Base-by-base conservation (phyloP, 1,140 invertebrate species). In the Papilio helenus region DNA sequence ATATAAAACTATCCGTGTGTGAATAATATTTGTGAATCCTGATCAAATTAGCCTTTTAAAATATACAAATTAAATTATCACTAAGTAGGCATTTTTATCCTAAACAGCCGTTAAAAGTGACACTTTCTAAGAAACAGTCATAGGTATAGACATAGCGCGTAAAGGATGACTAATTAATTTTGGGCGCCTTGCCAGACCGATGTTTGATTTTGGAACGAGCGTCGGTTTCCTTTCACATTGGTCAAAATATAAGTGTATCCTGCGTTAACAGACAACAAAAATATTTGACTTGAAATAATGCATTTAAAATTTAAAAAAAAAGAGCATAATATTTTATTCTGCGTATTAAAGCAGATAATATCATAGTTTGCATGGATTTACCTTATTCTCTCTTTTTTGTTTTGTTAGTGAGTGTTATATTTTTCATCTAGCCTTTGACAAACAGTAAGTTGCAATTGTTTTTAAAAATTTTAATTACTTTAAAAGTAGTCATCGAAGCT, bases 101-200 rank as follows among this genome's bases (percentile, higher is more conserved):
- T 80, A 74, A 78, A 79, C 55, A 34, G 58, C 65, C 49, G 26
- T 68, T 83, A 79, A 82, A 39, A 79, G 74, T 81, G 82, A 82
- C 82, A 84, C 65, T 79, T 87, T 89, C 88, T 84, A 61, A 83
- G 86, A 89, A 88, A 76, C 80, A 42, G 82, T 88, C 79, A 86
- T 90, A 90, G 86, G 85, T 84, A 87, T 84, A 83, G 83, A 80
- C 82, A 82, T 80, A 84, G 81, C 79, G 55, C 79, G 68, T 81
- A 82, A 82, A 87, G 83, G 88, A 89, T 92, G 90, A 93, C 89
- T 91, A 92, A 93, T 91, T 92, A 92, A 91, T 92, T 92, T 90
- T 87, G 88, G 92, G 91, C 90, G 88, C 58, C 79, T 79, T 90
- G 91, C 91, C 92, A 93, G 85, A 80, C 82, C 73, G 80, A 83